Base-by-base conservation (phyloP, 2,797 vertebrate species). In the Luscinia luscinia region DNA sequence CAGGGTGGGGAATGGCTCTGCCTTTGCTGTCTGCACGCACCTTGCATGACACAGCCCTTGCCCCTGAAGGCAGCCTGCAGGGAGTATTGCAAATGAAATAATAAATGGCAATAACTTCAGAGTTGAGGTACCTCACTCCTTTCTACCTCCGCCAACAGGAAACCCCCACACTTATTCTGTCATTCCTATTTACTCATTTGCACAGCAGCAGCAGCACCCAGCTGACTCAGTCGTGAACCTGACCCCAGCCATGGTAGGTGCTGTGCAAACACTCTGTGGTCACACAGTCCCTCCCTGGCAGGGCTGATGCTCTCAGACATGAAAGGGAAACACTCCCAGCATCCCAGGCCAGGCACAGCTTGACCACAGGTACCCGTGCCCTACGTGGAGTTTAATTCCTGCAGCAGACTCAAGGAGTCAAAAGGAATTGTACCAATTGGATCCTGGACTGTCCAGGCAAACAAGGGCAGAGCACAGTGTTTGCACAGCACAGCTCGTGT, bases 121-220 rank as follows among this genome's bases (percentile, higher is more conserved):
- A 93, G 73, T 6, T 16, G 62, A 94, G 55, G 63, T 45, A 66
- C 73, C 46, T 94, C 62, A 2, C 61, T 68, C 46, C 69, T 94
- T 93, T 94, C 66, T 94, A 82, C 79, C 87, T 84, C 73, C 69
- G 91, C 90, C 91, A 90, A 70, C 58, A 84, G 93, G 80, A 96
- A 94, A 81, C 73, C 80, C 62, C 79, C 66, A 45, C 55, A 41
- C 63, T 64, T 86, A 46, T 66, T 46, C 77, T 64, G 86, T 82
- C 76, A 55, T 75, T 89, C 19, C 59, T 22, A 24, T 72, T 91
- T 61, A 61, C 32, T 86, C n/a, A 8, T 54, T 69, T 78, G 43
- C 55, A 34, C n/a, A 1, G 62, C 80, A 83, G 62, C 80, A 83
- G 46, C 61, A 93, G 89, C 57, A 74, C 54, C 38, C 79, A 64